These are phyloP conservation scores for Ceratina australensis DNA, from an alignment of 1,140 invertebrate genomes.

Conservation along the genomic window DNA sequence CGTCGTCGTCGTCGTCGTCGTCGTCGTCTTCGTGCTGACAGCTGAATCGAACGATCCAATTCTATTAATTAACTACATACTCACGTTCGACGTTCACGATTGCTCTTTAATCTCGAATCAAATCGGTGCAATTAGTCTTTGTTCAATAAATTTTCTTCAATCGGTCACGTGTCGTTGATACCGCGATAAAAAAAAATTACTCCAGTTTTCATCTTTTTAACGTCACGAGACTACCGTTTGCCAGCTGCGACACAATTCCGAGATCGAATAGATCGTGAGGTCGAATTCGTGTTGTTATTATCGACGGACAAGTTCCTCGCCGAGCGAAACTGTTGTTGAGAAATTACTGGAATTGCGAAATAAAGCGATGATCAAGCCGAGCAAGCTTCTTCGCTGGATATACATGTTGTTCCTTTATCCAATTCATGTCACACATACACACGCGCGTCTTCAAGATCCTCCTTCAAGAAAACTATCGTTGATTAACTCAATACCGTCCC, in stretches of 20 bases:
- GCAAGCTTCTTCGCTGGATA: constrained; percentile 38
- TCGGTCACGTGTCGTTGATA: too few relatives aligned
- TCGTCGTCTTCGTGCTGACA: constrained; percentile 63
- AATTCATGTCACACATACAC: constrained; percentile 10
- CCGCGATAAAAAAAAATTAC: too few relatives aligned
- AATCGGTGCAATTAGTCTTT: neutral
- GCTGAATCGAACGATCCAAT: constrained; percentile 56
- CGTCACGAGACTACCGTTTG: too few relatives aligned
- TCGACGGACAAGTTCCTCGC: constrained; percentile 38
- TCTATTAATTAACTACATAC: constrained; percentile 35
- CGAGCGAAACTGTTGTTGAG: constrained; percentile 24
- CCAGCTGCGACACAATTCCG: neutral
- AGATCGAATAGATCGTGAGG: constrained; percentile 28
- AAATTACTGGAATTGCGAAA: constrained; percentile 47
- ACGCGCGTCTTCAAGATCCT: constrained; percentile 24
- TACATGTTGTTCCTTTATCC: constrained; percentile 33
- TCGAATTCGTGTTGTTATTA: constrained; percentile 22
- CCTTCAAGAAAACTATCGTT: constrained; percentile 6
- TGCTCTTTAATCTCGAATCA: constrained; percentile 27
- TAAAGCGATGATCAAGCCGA: constrained; percentile 44
- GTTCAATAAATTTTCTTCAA: too few relatives aligned
- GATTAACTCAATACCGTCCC: constrained; percentile 37
- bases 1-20: too few relatives aligned
- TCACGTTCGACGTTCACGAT: constrained; percentile 39
- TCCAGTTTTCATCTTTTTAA: too few relatives aligned